Conservation (phyloP, 2,113 vertebrate genomes). For the Sinocyclocheilus maitianheensis region DNA sequence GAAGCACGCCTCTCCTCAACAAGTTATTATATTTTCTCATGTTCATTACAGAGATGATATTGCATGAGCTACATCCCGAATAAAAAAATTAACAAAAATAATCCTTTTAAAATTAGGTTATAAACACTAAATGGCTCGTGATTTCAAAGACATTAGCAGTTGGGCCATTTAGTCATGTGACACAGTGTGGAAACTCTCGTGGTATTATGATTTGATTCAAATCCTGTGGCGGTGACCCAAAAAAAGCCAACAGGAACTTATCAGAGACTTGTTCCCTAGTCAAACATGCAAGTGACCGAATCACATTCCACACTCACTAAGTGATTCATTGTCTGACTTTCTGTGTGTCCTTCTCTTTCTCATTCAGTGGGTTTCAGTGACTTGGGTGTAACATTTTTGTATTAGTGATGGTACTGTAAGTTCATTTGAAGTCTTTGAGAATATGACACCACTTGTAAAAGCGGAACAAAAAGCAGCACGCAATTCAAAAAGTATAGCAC, state of each 20-base stretch:
- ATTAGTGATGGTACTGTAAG: not conserved
- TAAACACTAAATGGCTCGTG: not conserved
- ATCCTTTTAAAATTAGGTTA: not conserved
- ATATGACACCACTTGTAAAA: not conserved
- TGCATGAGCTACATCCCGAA: not conserved
- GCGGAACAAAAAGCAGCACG: not conserved
- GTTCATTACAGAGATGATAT: not conserved
- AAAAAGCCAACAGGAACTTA: not conserved
- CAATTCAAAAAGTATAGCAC: not conserved
- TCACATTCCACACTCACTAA: not conserved
- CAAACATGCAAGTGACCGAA: not conserved
- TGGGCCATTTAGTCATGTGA: not conserved
- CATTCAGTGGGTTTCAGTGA: not conserved
- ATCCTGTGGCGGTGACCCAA: slow-evolving; percentile 45
- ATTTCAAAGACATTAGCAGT: not conserved
- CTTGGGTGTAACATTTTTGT: not conserved
- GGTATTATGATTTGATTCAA: slow-evolving; percentile 29
- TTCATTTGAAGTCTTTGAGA: not conserved
- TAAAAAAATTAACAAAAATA: not conserved
- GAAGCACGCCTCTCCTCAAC: not conserved
- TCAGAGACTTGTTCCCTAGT: not conserved
- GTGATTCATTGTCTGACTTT: not conserved
- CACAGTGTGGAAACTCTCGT: not conserved
- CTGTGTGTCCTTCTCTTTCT: not conserved
- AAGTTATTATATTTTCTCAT: not conserved